Evolutionary conservation across 1,140 invertebrate genomes (phyloP), one percentile per base, ranked within the genome.

Genomic region (Drosophila chauvacae): DNA sequence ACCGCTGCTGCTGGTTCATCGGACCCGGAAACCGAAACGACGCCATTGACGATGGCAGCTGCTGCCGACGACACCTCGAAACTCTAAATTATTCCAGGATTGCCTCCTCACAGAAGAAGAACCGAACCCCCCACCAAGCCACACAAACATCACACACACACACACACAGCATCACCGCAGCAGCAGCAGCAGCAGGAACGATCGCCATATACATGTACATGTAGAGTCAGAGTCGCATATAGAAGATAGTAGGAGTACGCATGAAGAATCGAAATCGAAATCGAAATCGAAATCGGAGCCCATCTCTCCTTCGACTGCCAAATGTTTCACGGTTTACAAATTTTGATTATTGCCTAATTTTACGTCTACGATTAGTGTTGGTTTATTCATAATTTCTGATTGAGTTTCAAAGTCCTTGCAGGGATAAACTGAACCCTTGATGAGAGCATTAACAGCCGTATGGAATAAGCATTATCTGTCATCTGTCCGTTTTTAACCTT

Each of bases 241-340:
- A 20, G 20, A 20, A 63, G 56, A 57, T 68, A 64, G 26, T 45
- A 35, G 50, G 58, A 58, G 51, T 57, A 41, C 10, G 33, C 35
- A 75, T 30, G 39, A 48, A 71, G 45, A 20, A 20, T 20, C 23
- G 2, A 3, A 23, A 23, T 23, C 20, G 20, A 20, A 20, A 23
- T 23, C 23, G 23, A 23, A 64, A 66, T 75, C 74, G 68, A 87
- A 68, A 69, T 72, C 44, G 75, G 45, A 56, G 58, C 70, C 71
- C 66, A 55, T 35, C 35, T 48, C 55, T 44, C 69, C 44, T 74
- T 79, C 60, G 80, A 83, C 80, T 82, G 80, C 80, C 76, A 83
- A 83, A 83, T 76, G 65, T 82, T 84, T 74, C 60, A 82, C 42
- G 74, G 44, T 83, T 75, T 50, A 68, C 18, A 61, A 23, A 23